These are phyloP conservation scores for Cairina moschata DNA, from an alignment of 2,113 vertebrate genomes.

Conservation along the genomic window DNA sequence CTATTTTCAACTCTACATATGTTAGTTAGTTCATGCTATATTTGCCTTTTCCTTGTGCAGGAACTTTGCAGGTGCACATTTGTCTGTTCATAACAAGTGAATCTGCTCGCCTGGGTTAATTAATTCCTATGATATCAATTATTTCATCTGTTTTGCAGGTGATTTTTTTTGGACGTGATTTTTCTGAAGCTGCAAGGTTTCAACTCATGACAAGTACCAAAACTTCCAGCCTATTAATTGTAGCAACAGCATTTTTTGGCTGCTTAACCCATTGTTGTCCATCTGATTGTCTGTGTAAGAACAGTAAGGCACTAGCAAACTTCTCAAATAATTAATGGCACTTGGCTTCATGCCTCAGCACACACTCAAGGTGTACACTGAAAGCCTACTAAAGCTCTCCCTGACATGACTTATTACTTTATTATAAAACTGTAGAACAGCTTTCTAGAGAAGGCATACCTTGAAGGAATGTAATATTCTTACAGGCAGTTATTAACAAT, in stretches of 20 bases:
- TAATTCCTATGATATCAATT: background rate
- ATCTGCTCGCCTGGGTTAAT: background rate
- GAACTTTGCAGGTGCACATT: background rate
- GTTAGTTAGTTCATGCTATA: background rate
- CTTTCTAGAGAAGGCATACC: background rate
- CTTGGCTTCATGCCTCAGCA: background rate
- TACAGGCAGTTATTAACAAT: conserved; percentile 6
- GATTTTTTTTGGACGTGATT: background rate
- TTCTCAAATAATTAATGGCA: conserved; percentile 21
- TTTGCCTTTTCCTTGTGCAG: background rate
- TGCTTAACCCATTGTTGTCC: background rate
- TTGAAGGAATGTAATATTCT: conserved; percentile 7
- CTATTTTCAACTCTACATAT: background rate
- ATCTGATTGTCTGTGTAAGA: background rate
- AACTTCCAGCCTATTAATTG: background rate
- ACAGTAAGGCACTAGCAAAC: background rate
- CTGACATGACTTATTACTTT: conserved; percentile 10
- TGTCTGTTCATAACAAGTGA: background rate
- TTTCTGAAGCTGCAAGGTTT: background rate
- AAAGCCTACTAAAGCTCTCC: conserved; percentile 13
- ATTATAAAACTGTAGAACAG: background rate
- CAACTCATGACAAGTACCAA: background rate
- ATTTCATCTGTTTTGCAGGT: background rate
- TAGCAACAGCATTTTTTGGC: background rate
- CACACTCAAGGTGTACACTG: background rate